Evolutionary conservation across 2,113 vertebrate species (phyloP).

Genomic region (Podarcis muralis): DNA sequence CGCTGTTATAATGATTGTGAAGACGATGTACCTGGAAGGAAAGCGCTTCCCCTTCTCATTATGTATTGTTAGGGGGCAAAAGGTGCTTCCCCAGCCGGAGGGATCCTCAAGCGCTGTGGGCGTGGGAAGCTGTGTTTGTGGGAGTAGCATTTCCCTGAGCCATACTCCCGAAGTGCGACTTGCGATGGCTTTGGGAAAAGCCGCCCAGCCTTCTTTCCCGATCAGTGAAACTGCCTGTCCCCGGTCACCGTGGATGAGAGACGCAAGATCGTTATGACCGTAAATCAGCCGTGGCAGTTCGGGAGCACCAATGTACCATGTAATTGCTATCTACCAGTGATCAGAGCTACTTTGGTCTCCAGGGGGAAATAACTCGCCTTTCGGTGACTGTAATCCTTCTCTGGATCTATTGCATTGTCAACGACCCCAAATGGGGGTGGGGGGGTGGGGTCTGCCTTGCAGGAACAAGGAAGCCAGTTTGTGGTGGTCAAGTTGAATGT

Average conservation of each 20-base stretch:
- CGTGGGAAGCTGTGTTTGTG: not conserved
- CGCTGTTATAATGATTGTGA: not conserved
- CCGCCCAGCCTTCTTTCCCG: not conserved
- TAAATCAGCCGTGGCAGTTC: conserved; percentile 24
- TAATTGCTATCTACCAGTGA: conserved; percentile 17
- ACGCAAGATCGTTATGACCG: conserved; percentile 1
- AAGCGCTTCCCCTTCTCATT: not conserved
- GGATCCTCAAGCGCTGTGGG: not conserved
- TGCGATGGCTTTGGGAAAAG: not conserved
- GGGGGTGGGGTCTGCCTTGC: not conserved
- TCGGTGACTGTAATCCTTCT: conserved; percentile 6
- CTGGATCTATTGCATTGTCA: conserved; percentile 2
- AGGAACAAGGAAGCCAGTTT: not conserved
- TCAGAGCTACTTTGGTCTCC: conserved; percentile 15
- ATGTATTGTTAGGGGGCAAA: not conserved
- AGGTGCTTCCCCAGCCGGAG: not conserved
- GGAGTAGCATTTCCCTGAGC: not conserved
- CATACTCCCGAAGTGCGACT: not conserved
- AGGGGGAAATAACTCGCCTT: conserved; percentile 14
- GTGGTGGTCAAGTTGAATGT: not conserved
- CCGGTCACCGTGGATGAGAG: conserved; percentile 9
- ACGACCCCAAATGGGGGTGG: not conserved
- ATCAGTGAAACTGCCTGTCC: not conserved
- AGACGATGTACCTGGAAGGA: no score
- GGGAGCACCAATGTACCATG: conserved; percentile 1